phyloP scores from a whole-genome alignment of 2,113 vertebrate species.

The Takifugu flavidus region DNA sequence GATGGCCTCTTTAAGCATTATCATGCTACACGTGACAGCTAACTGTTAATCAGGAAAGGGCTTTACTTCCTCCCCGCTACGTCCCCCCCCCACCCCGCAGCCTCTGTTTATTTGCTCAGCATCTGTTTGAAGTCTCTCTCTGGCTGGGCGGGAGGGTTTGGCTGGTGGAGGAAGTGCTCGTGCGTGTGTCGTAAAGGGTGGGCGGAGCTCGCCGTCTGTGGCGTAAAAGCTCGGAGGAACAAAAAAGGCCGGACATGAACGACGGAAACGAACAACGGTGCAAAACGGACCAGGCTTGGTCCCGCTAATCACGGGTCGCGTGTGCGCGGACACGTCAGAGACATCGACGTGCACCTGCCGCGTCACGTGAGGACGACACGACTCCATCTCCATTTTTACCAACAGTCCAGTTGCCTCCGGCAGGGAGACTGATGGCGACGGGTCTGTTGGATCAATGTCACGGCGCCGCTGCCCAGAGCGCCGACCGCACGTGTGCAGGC shows the following conservation, averaged over 20 bases:
- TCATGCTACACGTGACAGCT: slow-evolving; percentile 49
- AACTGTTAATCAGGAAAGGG: slow-evolving; percentile 64
- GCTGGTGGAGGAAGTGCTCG: slow-evolving; percentile 38
- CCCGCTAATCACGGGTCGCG: slow-evolving; percentile 1
- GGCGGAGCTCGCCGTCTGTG: too few species aligned
- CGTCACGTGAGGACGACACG: slow-evolving; percentile 45
- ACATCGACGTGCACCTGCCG: slow-evolving; percentile 32
- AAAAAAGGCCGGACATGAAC: too few species aligned
- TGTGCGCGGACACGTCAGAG: slow-evolving; percentile 29
- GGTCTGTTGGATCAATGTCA: slow-evolving; percentile 73
- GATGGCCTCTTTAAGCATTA: slow-evolving; percentile 57
- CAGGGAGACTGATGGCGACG: slow-evolving; percentile 70
- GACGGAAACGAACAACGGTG: too few species aligned
- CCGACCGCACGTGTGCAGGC: slow-evolving; percentile 26
- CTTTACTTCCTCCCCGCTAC: slow-evolving; percentile 44
- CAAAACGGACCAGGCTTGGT: too few species aligned
- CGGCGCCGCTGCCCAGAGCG: slow-evolving; percentile 60
- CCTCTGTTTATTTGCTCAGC: slow-evolving; percentile 58
- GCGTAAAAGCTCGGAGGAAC: too few species aligned
- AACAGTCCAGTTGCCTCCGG: slow-evolving; percentile 74
- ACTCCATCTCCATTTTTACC: slow-evolving; percentile 81
- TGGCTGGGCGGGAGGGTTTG: slow-evolving; percentile 32
- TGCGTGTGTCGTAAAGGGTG: slow-evolving; percentile 16
- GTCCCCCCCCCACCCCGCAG: slow-evolving; percentile 28
- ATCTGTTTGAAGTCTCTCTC: slow-evolving; percentile 54